Base-by-base conservation (phyloP, 2,113 vertebrate species). In the Saiga tatarica region DNA sequence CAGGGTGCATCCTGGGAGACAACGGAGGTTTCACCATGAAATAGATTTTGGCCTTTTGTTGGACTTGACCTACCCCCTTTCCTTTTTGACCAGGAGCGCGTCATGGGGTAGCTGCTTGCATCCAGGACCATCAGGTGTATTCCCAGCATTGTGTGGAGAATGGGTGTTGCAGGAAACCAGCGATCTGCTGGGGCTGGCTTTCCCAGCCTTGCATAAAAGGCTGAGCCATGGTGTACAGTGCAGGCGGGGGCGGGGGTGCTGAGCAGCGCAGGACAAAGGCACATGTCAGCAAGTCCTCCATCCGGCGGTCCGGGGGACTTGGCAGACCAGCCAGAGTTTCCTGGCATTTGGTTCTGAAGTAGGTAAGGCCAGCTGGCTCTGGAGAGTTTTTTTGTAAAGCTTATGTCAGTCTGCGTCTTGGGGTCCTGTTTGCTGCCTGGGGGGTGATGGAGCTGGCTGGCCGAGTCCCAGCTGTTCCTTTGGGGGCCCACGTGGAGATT, bases 281-380 rank as follows among this genome's bases (percentile, higher is more conserved):
- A 10, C 57, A 17, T 94, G 91, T 84, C 95, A 91, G 87, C 93
- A 89, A 82, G 88, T 59, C 64, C 78, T 59, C 45, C 67, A 79
- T 14, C 71, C 92, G 57, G 64, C 91, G 1, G 59, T 47, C 83
- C 28, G 19, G 88, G 86, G 88, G 86, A 47, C 88, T 81, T 95
- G 96, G 97, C 42, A 0, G 64, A 28, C 88, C 87, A 67, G 85
- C 60, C 55, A 3, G 67, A 62, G 55, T 96, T 97, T 97, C 71
- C 95, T 97, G 97, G 97, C 97, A 47, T 50, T 64, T 45, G 83
- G n/a, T 71, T 30, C 28, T 17, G 14, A 36, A 57, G 97, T 74
- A 53, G 89, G 89, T 83, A 16, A 96, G 83, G 94, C 95, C 97
- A 95, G 96, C 96, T 98, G 97, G 96, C 96, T 91, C 50, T 0